Base-by-base conservation (phyloP, 2,113 vertebrate species). In the Diadophis punctatus region DNA sequence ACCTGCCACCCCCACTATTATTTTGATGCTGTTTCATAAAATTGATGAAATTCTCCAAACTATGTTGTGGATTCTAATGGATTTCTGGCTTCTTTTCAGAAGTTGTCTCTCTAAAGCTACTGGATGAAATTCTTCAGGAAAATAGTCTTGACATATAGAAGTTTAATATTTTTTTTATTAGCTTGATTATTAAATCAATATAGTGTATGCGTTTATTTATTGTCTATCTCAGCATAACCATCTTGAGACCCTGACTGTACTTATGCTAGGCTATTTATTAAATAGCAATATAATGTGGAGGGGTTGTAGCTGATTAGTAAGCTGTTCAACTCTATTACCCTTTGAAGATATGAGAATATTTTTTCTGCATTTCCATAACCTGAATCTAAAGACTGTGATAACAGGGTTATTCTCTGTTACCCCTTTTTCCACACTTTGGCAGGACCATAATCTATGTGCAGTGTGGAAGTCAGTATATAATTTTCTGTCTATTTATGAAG, bases 111-210 rank as follows among this genome's bases (percentile, higher is more conserved):
- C 34, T 90, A 9, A 22, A 86, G 25, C 27, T 88, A 56, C 23
- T 53, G 51, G 93, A 89, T 48, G 49, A 88, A 84, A 94, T 95
- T 91, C 92, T 94, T 80, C 51, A 87, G 68, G 27, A 90, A 22
- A 80, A 63, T 20, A 51, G 25, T 58, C 92, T 94, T n/a, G 34
- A 86, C 90, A 84, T 49, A 85, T 30, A 4, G 3, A 94, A 93
- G 14, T 51, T 8, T n/a, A n/a, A 56, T 8, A n/a, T n/a, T n/a
- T 3, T 46, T 51, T 39, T 39, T 56, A n/a, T 27, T 90, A 90
- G 51, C 60, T 90, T 88, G 6, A 4, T 89, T 3, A 27, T 93
- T 90, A 92, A 92, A 80, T 39, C 27, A 49, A 94, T 86, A 92
- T n/a, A n/a, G 53, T 22, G 2, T 52, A 2, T 90, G 14, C 20